Evolutionary conservation across 2,797 vertebrate genomes (phyloP).

Genomic region (Epinephelus awoara): DNA sequence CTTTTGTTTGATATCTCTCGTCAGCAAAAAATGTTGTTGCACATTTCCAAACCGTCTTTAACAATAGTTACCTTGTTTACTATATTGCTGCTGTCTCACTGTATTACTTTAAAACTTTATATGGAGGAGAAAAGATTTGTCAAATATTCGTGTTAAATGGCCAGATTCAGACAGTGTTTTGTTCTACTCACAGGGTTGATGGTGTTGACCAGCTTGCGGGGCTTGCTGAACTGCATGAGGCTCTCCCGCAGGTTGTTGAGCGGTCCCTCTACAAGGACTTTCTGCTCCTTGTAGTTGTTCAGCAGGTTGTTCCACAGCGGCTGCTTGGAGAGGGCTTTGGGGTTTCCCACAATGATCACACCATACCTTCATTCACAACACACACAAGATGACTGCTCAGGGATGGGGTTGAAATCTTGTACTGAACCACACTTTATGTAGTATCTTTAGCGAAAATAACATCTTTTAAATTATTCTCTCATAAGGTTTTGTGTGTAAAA

Average conservation of each 20-base stretch:
- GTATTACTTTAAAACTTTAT: too few species aligned
- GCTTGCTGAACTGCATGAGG: slow-evolving; percentile 99
- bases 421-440: not conserved
- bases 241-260: slow-evolving; percentile 98
- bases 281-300: slow-evolving; percentile 99
- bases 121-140: too few species aligned
- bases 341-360: slow-evolving; percentile 98
- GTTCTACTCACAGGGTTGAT: slow-evolving; percentile 94
- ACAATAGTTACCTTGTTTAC: too few species aligned
- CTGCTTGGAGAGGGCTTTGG: slow-evolving; percentile 98
- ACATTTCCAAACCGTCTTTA: too few species aligned
- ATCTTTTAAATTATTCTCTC: not conserved
- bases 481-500: not conserved
- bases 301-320: slow-evolving; percentile 98
- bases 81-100: too few species aligned
- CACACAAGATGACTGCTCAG: slow-evolving; percentile 30
- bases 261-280: slow-evolving; percentile 97
- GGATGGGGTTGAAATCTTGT: too few species aligned
- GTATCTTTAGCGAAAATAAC: not conserved
- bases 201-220: slow-evolving; percentile 97
- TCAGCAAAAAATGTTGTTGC: too few species aligned
- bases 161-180: not conserved
- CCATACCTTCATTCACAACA: slow-evolving; percentile 88
- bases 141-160: too few species aligned
- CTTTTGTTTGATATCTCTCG: too few species aligned